Evolutionary conservation across 2,113 vertebrate species (phyloP).

Genomic region (Calonectris borealis): DNA sequence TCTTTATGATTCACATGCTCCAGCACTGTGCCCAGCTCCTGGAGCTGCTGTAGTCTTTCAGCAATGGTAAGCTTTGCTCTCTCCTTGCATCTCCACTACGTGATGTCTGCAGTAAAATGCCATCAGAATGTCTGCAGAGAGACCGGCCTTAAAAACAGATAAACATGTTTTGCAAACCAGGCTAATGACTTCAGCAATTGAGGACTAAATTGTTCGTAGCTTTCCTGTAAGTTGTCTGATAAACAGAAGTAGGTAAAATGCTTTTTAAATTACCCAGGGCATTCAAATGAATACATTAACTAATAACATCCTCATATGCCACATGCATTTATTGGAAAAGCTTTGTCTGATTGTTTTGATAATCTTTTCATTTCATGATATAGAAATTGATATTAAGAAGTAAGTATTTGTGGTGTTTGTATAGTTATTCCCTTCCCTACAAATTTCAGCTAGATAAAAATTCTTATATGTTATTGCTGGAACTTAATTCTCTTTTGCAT

Average conservation of each 20-base stretch:
- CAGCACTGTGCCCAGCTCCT: background rate
- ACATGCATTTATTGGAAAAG: background rate
- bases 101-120: background rate
- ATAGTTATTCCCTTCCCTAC: background rate
- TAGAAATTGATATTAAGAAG: background rate
- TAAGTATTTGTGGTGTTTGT: background rate
- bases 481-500: background rate
- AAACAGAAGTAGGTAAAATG: background rate
- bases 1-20: background rate
- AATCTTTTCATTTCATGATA: background rate
- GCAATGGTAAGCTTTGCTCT: background rate
- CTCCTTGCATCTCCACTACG: background rate
- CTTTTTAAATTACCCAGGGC: background rate
- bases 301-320: background rate
- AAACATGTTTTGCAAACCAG: background rate
- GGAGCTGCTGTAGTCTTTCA: background rate
- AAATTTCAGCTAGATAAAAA: background rate
- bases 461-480: background rate
- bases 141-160: background rate
- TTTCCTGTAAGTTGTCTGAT: background rate
- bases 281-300: conserved; percentile 1
- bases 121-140: background rate
- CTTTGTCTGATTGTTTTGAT: background rate
- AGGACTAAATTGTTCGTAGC: background rate
- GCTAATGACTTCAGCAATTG: background rate